These are phyloP conservation scores for Semnopithecus entellus DNA, from an alignment of 2,113 vertebrate species.

Conservation along the genomic window DNA sequence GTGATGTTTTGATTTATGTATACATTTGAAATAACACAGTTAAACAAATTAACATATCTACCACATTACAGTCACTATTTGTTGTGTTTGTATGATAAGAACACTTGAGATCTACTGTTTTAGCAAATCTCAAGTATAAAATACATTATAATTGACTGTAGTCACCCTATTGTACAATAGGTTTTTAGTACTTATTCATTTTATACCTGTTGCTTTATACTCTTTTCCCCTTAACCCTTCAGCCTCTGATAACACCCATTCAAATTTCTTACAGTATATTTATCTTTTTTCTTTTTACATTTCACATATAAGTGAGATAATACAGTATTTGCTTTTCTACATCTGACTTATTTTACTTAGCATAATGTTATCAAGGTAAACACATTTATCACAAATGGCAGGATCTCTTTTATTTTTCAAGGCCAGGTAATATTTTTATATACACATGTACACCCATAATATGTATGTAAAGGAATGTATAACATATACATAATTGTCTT, in stretches of 20 bases:
- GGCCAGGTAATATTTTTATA: background rate
- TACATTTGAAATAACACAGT: background rate
- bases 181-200: background rate
- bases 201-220: background rate
- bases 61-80: background rate
- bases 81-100: background rate
- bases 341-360: background rate
- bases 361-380: background rate
- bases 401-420: background rate
- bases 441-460: too few species aligned
- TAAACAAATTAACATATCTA: background rate
- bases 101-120: background rate
- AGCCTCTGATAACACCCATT: background rate
- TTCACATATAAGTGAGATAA: background rate
- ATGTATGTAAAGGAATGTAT: too few species aligned
- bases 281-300: background rate
- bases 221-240: background rate
- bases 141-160: background rate
- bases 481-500: background rate
- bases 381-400: background rate
- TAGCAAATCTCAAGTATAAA: background rate
- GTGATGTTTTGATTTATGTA: background rate
- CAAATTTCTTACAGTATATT: background rate
- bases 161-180: background rate
- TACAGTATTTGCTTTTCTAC: background rate